phyloP scores from a whole-genome alignment of 92 coral and sea anemone species.

The Porites cylindrica region DNA sequence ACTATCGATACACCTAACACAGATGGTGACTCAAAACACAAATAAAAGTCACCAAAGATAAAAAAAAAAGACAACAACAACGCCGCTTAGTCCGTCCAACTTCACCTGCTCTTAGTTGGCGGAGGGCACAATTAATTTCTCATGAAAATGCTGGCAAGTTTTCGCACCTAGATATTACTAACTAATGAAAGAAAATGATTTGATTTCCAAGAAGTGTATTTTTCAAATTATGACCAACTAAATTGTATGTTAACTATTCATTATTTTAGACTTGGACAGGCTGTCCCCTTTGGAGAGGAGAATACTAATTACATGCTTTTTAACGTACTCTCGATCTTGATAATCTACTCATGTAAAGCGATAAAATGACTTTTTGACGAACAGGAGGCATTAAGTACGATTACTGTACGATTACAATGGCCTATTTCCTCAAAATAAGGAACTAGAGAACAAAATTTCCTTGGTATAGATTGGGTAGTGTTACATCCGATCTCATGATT shows the following conservation, averaged over 20 bases:
- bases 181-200: constrained; percentile 60
- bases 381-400: constrained; percentile 29
- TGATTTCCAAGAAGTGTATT: constrained; percentile 52
- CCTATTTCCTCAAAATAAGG: constrained; percentile 20
- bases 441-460: constrained; percentile 12
- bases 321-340: neutral
- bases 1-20: constrained; percentile 2
- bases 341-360: constrained; percentile 2
- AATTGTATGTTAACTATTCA: constrained; percentile 52
- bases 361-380: constrained; percentile 29
- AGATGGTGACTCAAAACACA: constrained; percentile 8
- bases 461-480: constrained; percentile 35
- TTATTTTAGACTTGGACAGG: constrained; percentile 51
- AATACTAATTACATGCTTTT: neutral
- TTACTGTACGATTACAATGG: constrained; percentile 16
- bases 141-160: constrained; percentile 27
- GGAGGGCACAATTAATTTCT: constrained; percentile 29
- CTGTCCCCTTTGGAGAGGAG: constrained; percentile 20
- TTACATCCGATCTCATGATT: constrained; percentile 74
- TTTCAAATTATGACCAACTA: constrained; percentile 49
- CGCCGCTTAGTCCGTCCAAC: neutral
- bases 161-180: constrained; percentile 60
- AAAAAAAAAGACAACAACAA: neutral
- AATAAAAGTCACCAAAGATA: constrained; percentile 7
- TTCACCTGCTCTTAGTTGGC: constrained; percentile 25